These are phyloP conservation scores for Pissodes strobi DNA, from an alignment of 1,140 invertebrate species.

Conservation along the genomic window DNA sequence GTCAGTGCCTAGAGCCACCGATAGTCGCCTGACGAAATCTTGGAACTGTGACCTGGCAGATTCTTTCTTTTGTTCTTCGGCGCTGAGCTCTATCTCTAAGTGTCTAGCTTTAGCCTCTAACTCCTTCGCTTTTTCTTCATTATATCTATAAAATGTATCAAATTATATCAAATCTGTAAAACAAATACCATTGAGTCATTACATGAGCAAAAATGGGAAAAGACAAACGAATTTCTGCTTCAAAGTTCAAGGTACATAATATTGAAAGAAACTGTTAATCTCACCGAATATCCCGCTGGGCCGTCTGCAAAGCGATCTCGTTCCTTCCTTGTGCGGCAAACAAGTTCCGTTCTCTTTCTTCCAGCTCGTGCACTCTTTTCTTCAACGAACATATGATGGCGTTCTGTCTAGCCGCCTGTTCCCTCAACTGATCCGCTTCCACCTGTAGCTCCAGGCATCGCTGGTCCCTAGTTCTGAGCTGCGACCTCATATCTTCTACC, in stretches of 20 bases:
- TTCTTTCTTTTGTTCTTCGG: slow-evolving; percentile 70
- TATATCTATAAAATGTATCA: slow-evolving; percentile 57
- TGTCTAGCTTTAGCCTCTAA: slow-evolving; percentile 73
- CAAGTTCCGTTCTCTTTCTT: slow-evolving; percentile 72
- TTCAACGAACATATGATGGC: slow-evolving; percentile 77
- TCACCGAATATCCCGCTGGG: slow-evolving; percentile 72
- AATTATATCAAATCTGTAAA: not conserved
- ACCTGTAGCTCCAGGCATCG: slow-evolving; percentile 67
- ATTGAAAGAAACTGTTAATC: too few species aligned
- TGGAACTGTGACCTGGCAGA: slow-evolving; percentile 66
- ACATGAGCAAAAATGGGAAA: not conserved
- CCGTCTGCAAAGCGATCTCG: slow-evolving; percentile 71
- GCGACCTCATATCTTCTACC: slow-evolving; percentile 70
- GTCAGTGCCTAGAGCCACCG: slow-evolving; percentile 69
- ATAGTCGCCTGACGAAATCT: slow-evolving; percentile 70
- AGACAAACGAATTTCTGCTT: not conserved
- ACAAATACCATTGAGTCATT: not conserved
- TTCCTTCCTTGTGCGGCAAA: slow-evolving; percentile 66
- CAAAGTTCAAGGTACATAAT: too few species aligned
- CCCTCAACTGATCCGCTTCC: slow-evolving; percentile 73
- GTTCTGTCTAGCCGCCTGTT: slow-evolving; percentile 79
- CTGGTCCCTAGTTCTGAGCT: slow-evolving; percentile 68
- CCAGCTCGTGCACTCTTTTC: slow-evolving; percentile 77
- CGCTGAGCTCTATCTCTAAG: slow-evolving; percentile 70
- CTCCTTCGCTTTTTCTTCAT: slow-evolving; percentile 76